Conservation (phyloP, 2,888 invertebrate species). For the Listrodromus nycthemerus region DNA sequence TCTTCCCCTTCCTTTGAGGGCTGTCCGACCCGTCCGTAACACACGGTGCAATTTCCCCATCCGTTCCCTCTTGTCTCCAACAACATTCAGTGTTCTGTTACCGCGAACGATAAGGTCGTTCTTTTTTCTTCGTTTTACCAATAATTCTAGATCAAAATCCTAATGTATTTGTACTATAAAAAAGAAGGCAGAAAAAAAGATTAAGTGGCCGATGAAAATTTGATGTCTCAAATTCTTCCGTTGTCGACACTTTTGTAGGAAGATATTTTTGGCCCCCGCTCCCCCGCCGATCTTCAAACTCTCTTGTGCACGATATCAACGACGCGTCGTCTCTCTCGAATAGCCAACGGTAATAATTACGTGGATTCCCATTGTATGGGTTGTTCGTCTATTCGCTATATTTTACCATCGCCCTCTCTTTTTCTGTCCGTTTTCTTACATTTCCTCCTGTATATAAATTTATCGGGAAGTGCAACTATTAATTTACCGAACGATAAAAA, state of each 20-base stretch:
- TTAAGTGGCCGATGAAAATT: conserved; percentile 44
- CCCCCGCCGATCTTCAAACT: conserved; percentile 15
- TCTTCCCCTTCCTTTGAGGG: conserved; percentile 46
- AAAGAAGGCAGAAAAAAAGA: conserved; percentile 38
- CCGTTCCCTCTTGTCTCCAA: background rate
- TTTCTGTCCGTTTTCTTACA: conserved; percentile 20
- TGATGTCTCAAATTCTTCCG: conserved; percentile 58
- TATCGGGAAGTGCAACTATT: conserved; percentile 47
- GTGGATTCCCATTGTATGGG: conserved; percentile 30
- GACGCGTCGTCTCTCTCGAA: conserved; percentile 29
- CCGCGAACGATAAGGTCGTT: conserved; percentile 23
- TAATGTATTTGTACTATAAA: conserved; percentile 57
- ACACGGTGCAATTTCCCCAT: conserved; percentile 10
- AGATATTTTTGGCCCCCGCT: conserved; percentile 2
- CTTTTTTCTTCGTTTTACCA: conserved; percentile 32
- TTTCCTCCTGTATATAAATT: conserved; percentile 62
- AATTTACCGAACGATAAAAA: conserved; percentile 39
- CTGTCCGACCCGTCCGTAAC: conserved; percentile 64
- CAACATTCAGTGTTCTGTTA: conserved; percentile 16
- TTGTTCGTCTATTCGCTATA: conserved; percentile 31
- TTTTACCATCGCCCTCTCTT: conserved; percentile 41
- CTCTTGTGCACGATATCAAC: conserved; percentile 21
- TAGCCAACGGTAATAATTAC: conserved; percentile 37
- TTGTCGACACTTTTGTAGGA: conserved; percentile 40
- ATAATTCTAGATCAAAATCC: conserved; percentile 51